Base-by-base conservation (phyloP, 2,888 invertebrate genomes). In the Marronus borbonicus region DNA sequence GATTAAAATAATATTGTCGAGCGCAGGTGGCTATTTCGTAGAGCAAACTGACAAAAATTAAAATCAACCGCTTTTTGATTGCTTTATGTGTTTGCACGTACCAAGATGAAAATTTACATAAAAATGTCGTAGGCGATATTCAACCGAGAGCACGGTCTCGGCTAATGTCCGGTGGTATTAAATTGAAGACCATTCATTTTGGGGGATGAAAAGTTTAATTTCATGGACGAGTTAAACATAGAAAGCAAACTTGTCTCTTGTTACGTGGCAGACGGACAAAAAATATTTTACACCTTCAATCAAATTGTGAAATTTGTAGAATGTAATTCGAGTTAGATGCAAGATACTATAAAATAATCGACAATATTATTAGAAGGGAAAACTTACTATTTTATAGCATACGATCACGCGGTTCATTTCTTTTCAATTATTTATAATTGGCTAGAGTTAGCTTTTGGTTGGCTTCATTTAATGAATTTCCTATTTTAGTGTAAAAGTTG, bases 1-100 rank as follows among this genome's bases (percentile, higher is more conserved):
- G 82, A 84, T 84, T 82, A 82, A 80, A 84, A 83, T 82, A 81
- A 82, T 83, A 83, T 84, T 84, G 83, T 82, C 75, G 76, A 58
- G 60, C 64, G 60, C 79, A 81, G 80, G 81, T 81, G 79, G 80
- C 76, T 76, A 65, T 74, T 72, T 78, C 65, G 36, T 36, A 52
- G 55, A 20, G 44, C 24, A 44, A 39, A 74, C 72, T 44, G 72
- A 28, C 72, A 44, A 20, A 55, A 60, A 60, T 74, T 74, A 74
- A 74, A 8, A 44, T 44, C 12, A 44, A 60, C 39, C 24, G 72
- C 49, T 60, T 55, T 36, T 58, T 58, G 17, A 70, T 70, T 70
- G 36, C 55, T 70, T 58, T 55, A 55, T 70, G 14, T 39, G 28
- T 58, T 31, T 55, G 44, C 44, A 28, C 44, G 60, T 58, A 36